Evolutionary conservation across 2,888 invertebrate genomes (phyloP).

Genomic region (Rotaria macrura): DNA sequence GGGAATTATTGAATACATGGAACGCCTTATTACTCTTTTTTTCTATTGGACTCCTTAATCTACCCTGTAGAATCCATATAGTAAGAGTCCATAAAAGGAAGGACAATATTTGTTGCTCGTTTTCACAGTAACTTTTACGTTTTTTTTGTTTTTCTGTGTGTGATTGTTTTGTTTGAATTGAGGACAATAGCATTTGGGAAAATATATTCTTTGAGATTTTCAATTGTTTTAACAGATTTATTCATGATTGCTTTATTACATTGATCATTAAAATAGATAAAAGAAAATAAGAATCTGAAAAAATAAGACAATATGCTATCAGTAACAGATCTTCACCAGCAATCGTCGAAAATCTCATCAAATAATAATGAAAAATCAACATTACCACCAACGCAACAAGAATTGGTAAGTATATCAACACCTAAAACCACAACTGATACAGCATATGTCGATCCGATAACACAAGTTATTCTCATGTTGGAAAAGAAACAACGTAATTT

Average conservation of each 20-base stretch:
- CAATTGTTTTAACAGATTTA: background rate
- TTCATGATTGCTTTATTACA: background rate
- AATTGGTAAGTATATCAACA: background rate
- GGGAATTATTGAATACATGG: background rate
- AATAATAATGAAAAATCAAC: background rate
- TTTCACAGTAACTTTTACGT: too few species aligned
- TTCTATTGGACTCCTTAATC: background rate
- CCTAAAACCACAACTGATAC: background rate
- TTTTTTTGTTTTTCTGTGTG: background rate
- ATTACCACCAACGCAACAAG: background rate
- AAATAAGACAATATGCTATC: background rate
- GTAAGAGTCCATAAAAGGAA: background rate
- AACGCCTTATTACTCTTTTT: background rate
- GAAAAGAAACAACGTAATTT: slow-evolving; percentile 22
- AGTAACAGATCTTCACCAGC: background rate
- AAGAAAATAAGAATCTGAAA: background rate
- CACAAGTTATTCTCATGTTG: background rate
- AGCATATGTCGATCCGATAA: background rate
- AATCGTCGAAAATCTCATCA: background rate
- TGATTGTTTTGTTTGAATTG: background rate
- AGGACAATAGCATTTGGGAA: background rate
- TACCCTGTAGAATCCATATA: background rate
- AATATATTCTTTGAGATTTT: background rate
- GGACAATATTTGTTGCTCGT: background rate
- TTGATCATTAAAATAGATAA: background rate